These are phyloP conservation scores for Aphelenchoides besseyi DNA, from an alignment of 1,140 invertebrate species.

Conservation along the genomic window DNA sequence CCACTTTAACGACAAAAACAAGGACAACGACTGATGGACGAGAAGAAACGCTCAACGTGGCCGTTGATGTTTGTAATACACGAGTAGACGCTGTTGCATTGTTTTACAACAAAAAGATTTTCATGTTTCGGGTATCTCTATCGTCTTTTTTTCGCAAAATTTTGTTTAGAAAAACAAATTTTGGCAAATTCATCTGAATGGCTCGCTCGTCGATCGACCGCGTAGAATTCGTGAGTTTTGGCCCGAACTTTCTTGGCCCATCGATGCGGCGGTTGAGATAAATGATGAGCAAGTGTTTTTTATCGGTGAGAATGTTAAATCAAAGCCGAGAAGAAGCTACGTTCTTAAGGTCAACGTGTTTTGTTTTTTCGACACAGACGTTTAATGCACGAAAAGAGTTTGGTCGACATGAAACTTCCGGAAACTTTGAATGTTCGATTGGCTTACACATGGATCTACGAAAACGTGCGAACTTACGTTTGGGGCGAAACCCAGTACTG, in stretches of 20 bases:
- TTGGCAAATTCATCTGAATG: not conserved
- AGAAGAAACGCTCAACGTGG: not conserved
- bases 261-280: conserved; percentile 12
- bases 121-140: conserved; percentile 15
- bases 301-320: not conserved
- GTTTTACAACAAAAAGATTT: conserved; percentile 1
- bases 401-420: conserved; percentile 2
- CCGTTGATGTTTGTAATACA: conserved; percentile 1
- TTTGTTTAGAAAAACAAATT: conserved; percentile 8
- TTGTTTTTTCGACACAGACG: not conserved
- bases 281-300: conserved; percentile 7
- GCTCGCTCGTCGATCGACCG: not conserved
- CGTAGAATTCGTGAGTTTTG: conserved; percentile 10
- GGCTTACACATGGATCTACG: conserved; percentile 14
- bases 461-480: not conserved
- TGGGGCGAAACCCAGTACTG: conserved; percentile 12
- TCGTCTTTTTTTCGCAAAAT: not conserved
- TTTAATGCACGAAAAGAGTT: not conserved
- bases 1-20: not conserved
- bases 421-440: conserved; percentile 1
- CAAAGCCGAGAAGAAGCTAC: not conserved
- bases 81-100: conserved; percentile 14
- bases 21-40: no score
- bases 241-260: not conserved
- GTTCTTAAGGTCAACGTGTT: not conserved